phyloP scores from a whole-genome alignment of 1,140 invertebrate genomes.

The Hyphantria cunea region DNA sequence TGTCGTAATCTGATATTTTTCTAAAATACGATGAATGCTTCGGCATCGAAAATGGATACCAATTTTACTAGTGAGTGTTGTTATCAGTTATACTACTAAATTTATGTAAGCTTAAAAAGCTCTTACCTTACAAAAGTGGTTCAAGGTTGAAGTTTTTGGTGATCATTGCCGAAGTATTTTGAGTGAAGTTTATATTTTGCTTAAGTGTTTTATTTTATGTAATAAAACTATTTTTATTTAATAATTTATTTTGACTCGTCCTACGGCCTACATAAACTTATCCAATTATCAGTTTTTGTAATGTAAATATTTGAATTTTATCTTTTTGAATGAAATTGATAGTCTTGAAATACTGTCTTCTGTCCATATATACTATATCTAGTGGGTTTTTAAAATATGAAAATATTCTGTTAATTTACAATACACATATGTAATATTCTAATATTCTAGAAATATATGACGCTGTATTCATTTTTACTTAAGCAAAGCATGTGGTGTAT shows the following conservation, averaged over 20 bases:
- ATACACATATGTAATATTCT: too few relatives aligned
- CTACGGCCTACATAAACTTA: too few relatives aligned
- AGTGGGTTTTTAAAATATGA: too few relatives aligned
- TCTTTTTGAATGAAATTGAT: too few relatives aligned
- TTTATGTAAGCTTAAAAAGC: background rate
- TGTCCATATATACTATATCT: too few relatives aligned
- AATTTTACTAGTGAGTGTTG: slow-evolving; percentile 51
- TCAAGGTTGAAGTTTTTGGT: slow-evolving; percentile 22
- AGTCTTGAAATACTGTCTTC: too few relatives aligned
- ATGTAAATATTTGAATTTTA: background rate
- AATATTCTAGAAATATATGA: too few relatives aligned
- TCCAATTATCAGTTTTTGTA: too few relatives aligned
- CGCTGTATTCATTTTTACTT: too few relatives aligned
- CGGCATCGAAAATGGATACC: slow-evolving; percentile 56
- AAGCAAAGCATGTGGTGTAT: too few relatives aligned
- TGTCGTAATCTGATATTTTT: slow-evolving; percentile 43
- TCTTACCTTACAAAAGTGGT: background rate
- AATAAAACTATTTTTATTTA: background rate
- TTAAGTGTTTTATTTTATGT: background rate
- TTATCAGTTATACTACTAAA: slow-evolving; percentile 12
- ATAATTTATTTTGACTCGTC: background rate
- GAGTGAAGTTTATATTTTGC: background rate
- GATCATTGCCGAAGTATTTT: slow-evolving; percentile 1
- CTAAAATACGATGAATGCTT: slow-evolving; percentile 41
- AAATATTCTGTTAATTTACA: too few relatives aligned